A percentile compares a stretch with the other conserved stretches of the same genome.
These are phyloP conservation scores for Cosmorhoe ocellata DNA, from an alignment of 2,888 invertebrate genomes.

Conservation along the genomic window DNA sequence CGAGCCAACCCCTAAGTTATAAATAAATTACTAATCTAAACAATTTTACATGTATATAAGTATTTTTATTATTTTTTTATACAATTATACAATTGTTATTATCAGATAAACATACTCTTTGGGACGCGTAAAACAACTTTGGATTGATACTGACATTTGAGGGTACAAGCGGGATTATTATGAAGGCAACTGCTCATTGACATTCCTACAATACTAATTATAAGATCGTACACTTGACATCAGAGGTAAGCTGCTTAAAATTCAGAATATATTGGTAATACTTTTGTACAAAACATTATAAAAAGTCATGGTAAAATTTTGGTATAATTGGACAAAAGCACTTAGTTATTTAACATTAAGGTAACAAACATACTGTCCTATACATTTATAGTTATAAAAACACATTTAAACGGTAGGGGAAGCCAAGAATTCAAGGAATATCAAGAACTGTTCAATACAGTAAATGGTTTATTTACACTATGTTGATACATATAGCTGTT, in stretches of 20 bases:
- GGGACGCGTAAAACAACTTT: conserved; percentile 77
- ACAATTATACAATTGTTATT: conserved; percentile 78
- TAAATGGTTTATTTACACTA: conserved; percentile 1
- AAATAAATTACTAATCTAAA: conserved; percentile 80
- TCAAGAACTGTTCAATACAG: no score
- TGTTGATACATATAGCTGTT: conserved; percentile 2
- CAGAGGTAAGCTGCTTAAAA: conserved; percentile 7
- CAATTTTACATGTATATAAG: conserved; percentile 78
- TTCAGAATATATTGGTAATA: conserved; percentile 20
- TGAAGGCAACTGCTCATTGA: conserved; percentile 23
- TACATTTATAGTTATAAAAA: conserved; percentile 6
- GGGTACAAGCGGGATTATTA: conserved; percentile 12
- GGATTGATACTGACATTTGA: conserved; percentile 55
- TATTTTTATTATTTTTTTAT: conserved; percentile 74
- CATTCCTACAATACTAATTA: conserved; percentile 6
- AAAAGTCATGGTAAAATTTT: conserved; percentile 66
- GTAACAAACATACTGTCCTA: conserved; percentile 16
- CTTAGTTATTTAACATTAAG: conserved; percentile 14
- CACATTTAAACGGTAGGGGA: not conserved
- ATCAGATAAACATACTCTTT: conserved; percentile 77
- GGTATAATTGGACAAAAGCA: conserved; percentile 44
- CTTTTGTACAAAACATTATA: conserved; percentile 64
- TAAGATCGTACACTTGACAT: conserved; percentile 3
- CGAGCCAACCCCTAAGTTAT: conserved; percentile 64
- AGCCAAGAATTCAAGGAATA: conserved; percentile 1